A percentile compares a stretch with the other conserved stretches of the same genome.
Evolutionary conservation across 2,797 vertebrate species (phyloP).

Genomic region (Myripristis murdjan): DNA sequence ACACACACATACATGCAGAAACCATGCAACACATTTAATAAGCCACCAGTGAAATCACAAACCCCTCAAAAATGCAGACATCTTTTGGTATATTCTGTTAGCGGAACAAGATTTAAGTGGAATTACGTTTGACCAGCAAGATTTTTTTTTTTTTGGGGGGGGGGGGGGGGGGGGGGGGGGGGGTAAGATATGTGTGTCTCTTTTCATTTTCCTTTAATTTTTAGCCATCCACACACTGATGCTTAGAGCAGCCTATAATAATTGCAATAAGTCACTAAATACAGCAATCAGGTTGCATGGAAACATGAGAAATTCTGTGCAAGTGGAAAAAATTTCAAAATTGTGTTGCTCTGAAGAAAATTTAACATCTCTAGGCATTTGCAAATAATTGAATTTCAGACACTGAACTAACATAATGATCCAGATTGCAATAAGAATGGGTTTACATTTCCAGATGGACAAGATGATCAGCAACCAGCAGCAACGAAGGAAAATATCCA

Average conservation of each 20-base stretch:
- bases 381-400: background rate
- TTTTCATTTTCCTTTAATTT: background rate
- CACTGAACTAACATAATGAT: no score
- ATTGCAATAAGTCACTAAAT: background rate
- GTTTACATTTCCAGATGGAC: background rate
- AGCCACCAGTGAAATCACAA: background rate
- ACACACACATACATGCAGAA: conserved; percentile 20
- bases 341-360: no score
- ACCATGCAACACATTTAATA: background rate
- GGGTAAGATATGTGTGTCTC: no score
- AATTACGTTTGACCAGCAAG: no score
- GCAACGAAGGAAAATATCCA: background rate
- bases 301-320: background rate
- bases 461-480: background rate
- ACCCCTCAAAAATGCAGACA: background rate
- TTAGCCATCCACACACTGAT: background rate
- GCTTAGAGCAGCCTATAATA: background rate
- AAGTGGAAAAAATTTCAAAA: background rate
- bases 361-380: background rate
- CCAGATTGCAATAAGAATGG: background rate
- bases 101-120: background rate
- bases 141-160: no score
- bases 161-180: no score
- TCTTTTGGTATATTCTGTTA: background rate
- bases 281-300: background rate